phyloP scores from a whole-genome alignment of 1,140 invertebrate species.

The Leptopilina clavipes region DNA sequence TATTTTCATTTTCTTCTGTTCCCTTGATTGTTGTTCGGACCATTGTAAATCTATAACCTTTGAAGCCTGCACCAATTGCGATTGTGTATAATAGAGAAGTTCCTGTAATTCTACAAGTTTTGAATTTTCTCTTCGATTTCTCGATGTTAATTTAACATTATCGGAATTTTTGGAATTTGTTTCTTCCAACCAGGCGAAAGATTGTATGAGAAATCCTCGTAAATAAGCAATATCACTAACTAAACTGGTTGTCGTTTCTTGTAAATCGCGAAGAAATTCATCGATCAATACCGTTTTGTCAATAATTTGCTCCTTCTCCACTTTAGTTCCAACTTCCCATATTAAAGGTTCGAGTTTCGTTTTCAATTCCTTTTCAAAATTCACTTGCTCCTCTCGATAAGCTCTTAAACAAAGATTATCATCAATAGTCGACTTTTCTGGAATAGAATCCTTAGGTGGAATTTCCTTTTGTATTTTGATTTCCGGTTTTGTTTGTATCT shows the following conservation, averaged over 20 bases:
- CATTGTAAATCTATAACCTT: conserved; percentile 70
- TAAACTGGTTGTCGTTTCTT: conserved; percentile 69
- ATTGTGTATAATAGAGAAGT: conserved; percentile 68
- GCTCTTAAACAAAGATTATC: conserved; percentile 61
- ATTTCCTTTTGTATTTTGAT: conserved; percentile 24
- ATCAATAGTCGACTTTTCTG: conserved; percentile 52
- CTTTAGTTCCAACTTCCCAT: conserved; percentile 70
- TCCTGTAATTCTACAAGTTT: conserved; percentile 68
- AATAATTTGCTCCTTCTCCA: conserved; percentile 72
- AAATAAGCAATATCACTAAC: conserved; percentile 68
- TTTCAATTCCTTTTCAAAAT: conserved; percentile 75
- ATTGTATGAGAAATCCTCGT: conserved; percentile 70
- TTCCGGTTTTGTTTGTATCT: conserved; percentile 39
- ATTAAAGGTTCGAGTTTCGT: conserved; percentile 55
- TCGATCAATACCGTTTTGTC: conserved; percentile 67
- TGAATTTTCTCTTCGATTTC: conserved; percentile 60
- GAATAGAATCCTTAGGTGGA: background rate
- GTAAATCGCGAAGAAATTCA: conserved; percentile 72
- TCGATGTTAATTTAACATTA: conserved; percentile 50
- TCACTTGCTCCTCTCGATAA: conserved; percentile 67
- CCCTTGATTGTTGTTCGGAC: conserved; percentile 59
- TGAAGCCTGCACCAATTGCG: conserved; percentile 69
- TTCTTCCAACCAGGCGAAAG: conserved; percentile 74
- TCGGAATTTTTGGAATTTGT: conserved; percentile 69
- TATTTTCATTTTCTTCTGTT: conserved; percentile 65